Base-by-base conservation (phyloP, 2,113 vertebrate species). In the Rhabdornis inornatus region DNA sequence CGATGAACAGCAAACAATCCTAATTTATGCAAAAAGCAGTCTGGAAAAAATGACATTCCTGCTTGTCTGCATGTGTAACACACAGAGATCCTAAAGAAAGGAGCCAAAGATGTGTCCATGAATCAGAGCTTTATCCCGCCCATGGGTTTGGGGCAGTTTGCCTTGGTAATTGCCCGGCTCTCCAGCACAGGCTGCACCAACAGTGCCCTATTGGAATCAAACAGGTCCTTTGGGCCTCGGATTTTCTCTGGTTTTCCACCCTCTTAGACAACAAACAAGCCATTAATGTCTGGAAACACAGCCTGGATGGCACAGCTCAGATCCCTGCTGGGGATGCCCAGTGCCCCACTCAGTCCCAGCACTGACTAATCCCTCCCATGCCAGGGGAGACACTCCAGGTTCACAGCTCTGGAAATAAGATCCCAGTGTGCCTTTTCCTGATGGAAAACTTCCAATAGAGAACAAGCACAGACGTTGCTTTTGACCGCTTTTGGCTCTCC, bases 51-150 rank as follows among this genome's bases (percentile, higher is more conserved):
- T 92, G 15, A 80, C 94, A 91, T 97, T 97, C 95, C 94, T 88
- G 49, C 56, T 95, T 37, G 95, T 96, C 96, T 97, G 96, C 94
- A 95, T 96, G 87, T 92, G 92, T 85, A 86, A 94, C 69, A 85
- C 49, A 70, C 25, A 95, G 87, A 93, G 91, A 80, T 85, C 55
- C 95, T 79, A 95, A 97, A 97, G 96, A 97, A 97, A 96, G 94
- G 83, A 83, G 87, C 95, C 96, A 96, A 97, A 96, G 96, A 97
- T 3, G 70, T 68, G 76, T 5, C 65, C 40, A 93, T 98, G 97
- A 98, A 98, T 98, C 79, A 92, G 93, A 93, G 40, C 98, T 98
- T 98, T 98, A 97, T 98, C 97, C 92, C 75, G 53, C 37, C 79
- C 82, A 14, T 80, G 95, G 79, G 40, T 94, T 80, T 75, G 95